A percentile compares a stretch with the other conserved stretches of the same genome.
These are phyloP conservation scores for Microctonus brassicae DNA, from an alignment of 2,888 invertebrate species.

Conservation along the genomic window DNA sequence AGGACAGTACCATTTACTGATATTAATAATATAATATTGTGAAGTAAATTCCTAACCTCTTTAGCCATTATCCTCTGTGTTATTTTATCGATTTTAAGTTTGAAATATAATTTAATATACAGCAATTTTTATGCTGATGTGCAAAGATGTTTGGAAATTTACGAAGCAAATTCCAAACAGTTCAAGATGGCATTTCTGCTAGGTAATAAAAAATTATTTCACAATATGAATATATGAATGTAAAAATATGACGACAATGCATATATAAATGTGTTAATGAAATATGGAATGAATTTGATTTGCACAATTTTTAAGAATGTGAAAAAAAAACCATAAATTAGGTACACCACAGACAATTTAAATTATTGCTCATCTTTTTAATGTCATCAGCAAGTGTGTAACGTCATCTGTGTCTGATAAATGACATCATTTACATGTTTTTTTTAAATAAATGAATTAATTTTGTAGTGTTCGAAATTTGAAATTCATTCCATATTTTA, in stretches of 20 bases:
- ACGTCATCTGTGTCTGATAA: too few relatives aligned
- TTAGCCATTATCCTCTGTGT: background rate
- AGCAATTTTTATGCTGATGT: background rate
- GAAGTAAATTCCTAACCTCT: too few relatives aligned
- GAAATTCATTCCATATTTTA: too few relatives aligned
- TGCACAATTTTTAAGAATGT: slow-evolving; percentile 5
- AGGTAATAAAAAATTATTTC: slow-evolving; percentile 54
- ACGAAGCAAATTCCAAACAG: slow-evolving; percentile 65
- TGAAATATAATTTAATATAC: background rate
- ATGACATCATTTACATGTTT: too few relatives aligned
- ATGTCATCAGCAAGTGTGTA: too few relatives aligned
- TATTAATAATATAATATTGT: background rate
- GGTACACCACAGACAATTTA: too few relatives aligned
- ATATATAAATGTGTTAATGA: background rate
- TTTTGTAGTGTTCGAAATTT: too few relatives aligned
- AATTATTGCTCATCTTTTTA: too few relatives aligned
- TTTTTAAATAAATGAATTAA: too few relatives aligned
- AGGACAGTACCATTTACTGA: background rate
- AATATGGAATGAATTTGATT: too few relatives aligned
- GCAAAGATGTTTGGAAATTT: slow-evolving; percentile 63
- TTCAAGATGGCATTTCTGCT: slow-evolving; percentile 67
- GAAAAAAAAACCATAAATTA: background rate
- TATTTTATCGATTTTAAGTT: background rate
- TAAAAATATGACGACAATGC: background rate
- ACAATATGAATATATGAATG: background rate